Percentiles rank a stretch among this genome's conserved stretches.
These are phyloP conservation scores for Drosophila pallidifrons DNA, from an alignment of 1,140 invertebrate genomes.

Conservation along the genomic window DNA sequence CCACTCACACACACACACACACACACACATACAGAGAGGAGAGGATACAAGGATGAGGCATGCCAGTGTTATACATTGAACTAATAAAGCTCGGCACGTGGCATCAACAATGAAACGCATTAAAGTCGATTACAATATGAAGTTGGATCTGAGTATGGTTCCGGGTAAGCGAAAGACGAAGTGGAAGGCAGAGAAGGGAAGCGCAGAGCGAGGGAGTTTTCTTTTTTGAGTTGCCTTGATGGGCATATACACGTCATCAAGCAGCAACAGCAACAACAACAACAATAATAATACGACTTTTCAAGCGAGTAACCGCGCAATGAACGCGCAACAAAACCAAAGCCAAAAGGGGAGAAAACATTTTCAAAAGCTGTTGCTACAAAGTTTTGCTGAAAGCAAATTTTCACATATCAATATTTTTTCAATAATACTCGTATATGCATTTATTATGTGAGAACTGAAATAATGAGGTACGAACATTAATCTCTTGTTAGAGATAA, in stretches of 20 bases:
- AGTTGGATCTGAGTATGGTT: conserved; percentile 43
- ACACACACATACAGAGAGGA: conserved; percentile 11
- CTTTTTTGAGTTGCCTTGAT: conserved; percentile 28
- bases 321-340: conserved; percentile 9
- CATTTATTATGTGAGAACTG: neutral
- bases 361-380: conserved; percentile 22
- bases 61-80: conserved; percentile 81
- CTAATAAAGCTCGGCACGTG: conserved; percentile 85
- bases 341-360: neutral
- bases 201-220: conserved; percentile 10
- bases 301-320: conserved; percentile 54
- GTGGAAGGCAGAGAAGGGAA: neutral
- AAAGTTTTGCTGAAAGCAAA: conserved; percentile 26
- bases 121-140: conserved; percentile 85
- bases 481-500: too few species aligned
- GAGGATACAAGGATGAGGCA: conserved; percentile 56
- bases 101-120: conserved; percentile 85
- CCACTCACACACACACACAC: conserved; percentile 5
- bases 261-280: conserved; percentile 46
- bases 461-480: neutral
- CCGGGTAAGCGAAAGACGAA: neutral
- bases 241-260: conserved; percentile 53
- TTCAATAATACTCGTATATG: neutral
- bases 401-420: conserved; percentile 2
- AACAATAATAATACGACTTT: conserved; percentile 23